Evolutionary conservation across 2,888 invertebrate genomes (phyloP).

Genomic region (Synergus gifuensis): DNA sequence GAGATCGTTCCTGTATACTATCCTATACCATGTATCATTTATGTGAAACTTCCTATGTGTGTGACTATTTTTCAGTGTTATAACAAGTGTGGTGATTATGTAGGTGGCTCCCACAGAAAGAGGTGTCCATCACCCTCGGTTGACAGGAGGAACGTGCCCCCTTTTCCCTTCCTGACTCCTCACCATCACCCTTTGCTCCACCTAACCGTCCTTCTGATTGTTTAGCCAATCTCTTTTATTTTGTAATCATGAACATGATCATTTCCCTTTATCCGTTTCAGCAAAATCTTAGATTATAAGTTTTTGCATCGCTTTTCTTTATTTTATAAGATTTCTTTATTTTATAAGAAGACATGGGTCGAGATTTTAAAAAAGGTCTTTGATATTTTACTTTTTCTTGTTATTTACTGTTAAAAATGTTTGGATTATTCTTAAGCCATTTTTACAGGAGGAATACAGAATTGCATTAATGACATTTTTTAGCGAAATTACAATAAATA

Average conservation of each 20-base stretch:
- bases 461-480: too few relatives aligned
- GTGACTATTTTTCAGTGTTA: slow-evolving; percentile 1
- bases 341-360: too few relatives aligned
- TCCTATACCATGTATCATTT: not conserved
- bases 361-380: too few relatives aligned
- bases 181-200: slow-evolving; percentile 51
- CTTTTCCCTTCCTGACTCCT: slow-evolving; percentile 54
- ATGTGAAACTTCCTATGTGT: not conserved
- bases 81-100: slow-evolving; percentile 49
- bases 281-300: not conserved
- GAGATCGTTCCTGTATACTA: slow-evolving; percentile 16
- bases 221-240: slow-evolving; percentile 57
- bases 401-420: too few relatives aligned
- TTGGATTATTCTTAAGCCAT: too few relatives aligned
- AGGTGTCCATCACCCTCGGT: slow-evolving; percentile 76
- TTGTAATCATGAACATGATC: slow-evolving; percentile 45
- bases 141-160: slow-evolving; percentile 75
- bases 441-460: too few relatives aligned
- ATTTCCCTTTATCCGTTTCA: slow-evolving; percentile 29
- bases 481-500: too few relatives aligned
- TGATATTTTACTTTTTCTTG: too few relatives aligned
- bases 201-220: slow-evolving; percentile 54
- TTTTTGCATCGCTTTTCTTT: not conserved
- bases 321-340: too few relatives aligned
- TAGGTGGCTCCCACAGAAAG: slow-evolving; percentile 73